Evolutionary conservation across 2,888 invertebrate genomes (phyloP), one percentile per base, ranked within the genome.

Genomic region (Volucella inanis): DNA sequence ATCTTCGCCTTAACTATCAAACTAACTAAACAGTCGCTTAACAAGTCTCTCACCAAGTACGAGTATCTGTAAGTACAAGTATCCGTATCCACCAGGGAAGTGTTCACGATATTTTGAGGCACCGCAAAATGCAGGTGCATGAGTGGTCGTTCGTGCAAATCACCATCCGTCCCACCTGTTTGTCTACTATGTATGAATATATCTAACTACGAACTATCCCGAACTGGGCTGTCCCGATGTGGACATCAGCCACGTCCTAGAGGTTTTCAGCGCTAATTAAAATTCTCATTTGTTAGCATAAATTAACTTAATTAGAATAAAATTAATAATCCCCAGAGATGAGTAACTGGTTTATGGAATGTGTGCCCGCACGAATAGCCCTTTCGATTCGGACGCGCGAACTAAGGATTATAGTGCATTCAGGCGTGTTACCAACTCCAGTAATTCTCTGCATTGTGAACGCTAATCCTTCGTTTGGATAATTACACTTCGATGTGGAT

Each of bases 301-400:
- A 84, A 84, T 84, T 84, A 84, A 79, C 59, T 84, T 84, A 74
- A 84, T 84, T 84, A 84, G 79, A 79, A 74, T 84, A 84, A 84
- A 84, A 84, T 84, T 83, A 79, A 84, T 84, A 84, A 75, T 79
- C 74, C 67, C 22, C n/a, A 67, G 67, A 15, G 64, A 70, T 15
- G 57, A 31, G 39, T 45, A n/a, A 38, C 57, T 59, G 68, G 68
- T 43, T 74, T 74, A 54, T 70, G 62, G 52, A 79, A 74, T 64
- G 12, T 41, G 14, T 12, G 52, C 22, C n/a, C 22, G n/a, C 57
- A n/a, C 6, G 22, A 31, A 22, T 38, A 4, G 22, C 10, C 38
- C 31, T 12, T 38, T 41, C n/a, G 39, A 14, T 45, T 61, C 11
- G 11, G 39, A 11, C 12, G 64, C 12, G 14, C 39, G 50, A 43